Conservation (phyloP, 2,888 invertebrate species). For the Dascillus cervinus region DNA sequence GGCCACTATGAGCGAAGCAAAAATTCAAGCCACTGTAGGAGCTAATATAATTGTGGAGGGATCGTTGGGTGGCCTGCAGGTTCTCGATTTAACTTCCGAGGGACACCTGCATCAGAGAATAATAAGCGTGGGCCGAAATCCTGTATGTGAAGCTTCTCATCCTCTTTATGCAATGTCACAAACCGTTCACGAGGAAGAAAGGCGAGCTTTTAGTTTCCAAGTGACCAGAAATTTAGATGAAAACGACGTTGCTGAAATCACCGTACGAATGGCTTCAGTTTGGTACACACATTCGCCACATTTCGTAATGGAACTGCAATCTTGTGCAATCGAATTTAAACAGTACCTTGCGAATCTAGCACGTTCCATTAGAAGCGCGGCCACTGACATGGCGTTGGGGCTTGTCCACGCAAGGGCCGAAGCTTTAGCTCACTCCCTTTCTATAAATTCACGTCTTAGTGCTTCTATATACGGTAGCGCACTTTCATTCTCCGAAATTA, state of each 20-base stretch:
- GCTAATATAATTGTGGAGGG: constrained; percentile 63
- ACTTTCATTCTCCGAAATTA: constrained; percentile 34
- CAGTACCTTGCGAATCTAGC: constrained; percentile 81
- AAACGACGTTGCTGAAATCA: constrained; percentile 33
- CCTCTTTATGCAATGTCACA: constrained; percentile 37
- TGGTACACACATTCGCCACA: constrained; percentile 91
- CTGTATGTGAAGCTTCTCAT: constrained; percentile 47
- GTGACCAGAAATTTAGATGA: constrained; percentile 35
- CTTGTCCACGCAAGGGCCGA: constrained; percentile 63
- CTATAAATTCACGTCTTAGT: constrained; percentile 49
- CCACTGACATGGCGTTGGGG: constrained; percentile 89
- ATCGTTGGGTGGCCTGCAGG: constrained; percentile 86
- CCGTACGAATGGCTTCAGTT: constrained; percentile 74
- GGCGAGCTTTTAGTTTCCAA: constrained; percentile 49
- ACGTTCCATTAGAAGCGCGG: constrained; percentile 79
- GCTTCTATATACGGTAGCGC: constrained; percentile 39
- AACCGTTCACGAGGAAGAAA: constrained; percentile 29
- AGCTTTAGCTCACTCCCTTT: constrained; percentile 33
- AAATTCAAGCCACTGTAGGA: constrained; percentile 77
- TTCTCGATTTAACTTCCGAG: constrained; percentile 79
- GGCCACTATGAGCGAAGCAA: constrained; percentile 84
- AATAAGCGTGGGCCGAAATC: constrained; percentile 75
- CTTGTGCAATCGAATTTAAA: constrained; percentile 85
- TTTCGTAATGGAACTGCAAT: constrained; percentile 76
- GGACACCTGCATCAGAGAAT: constrained; percentile 79